phyloP scores from a whole-genome alignment of 2,113 vertebrate genomes.

The Prionailurus bengalensis region DNA sequence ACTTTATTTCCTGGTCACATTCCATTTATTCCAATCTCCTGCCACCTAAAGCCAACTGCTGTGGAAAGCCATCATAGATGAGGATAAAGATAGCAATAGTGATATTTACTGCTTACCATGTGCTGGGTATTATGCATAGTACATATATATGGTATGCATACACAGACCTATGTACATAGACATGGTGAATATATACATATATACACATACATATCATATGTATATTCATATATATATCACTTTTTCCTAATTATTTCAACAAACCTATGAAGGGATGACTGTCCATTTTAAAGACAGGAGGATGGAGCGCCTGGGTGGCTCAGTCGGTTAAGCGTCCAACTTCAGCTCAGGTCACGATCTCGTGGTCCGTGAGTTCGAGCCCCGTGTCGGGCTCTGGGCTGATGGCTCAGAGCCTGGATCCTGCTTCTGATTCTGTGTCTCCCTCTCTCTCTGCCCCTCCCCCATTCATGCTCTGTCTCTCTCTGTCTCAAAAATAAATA shows the following conservation, averaged over 20 bases:
- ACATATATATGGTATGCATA: background rate
- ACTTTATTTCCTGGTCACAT: background rate
- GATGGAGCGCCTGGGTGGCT: background rate
- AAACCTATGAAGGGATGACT: background rate
- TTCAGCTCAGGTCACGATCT: too few relatives aligned
- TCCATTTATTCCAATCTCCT: background rate
- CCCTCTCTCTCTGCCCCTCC: too few relatives aligned
- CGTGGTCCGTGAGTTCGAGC: too few relatives aligned
- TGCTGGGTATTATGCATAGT: background rate
- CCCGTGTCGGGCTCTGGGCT: too few relatives aligned
- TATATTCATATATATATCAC: background rate
- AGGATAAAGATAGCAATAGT: fast-evolving
- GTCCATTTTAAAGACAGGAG: background rate
- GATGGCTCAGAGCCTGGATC: too few relatives aligned
- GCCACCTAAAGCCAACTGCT: background rate
- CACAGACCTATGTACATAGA: background rate
- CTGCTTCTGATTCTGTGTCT: too few relatives aligned
- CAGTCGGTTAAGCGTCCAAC: too few relatives aligned
- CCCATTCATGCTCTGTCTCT: too few relatives aligned
- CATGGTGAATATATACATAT: background rate
- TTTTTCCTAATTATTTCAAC: slow-evolving; percentile 16
- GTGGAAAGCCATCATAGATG: background rate
- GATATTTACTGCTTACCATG: background rate
- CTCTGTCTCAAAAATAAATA: too few relatives aligned
- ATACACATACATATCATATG: too few relatives aligned